Evolutionary conservation across 2,113 vertebrate genomes (phyloP), one percentile per base, ranked within the genome.

Genomic region (Pygoscelis adeliae): DNA sequence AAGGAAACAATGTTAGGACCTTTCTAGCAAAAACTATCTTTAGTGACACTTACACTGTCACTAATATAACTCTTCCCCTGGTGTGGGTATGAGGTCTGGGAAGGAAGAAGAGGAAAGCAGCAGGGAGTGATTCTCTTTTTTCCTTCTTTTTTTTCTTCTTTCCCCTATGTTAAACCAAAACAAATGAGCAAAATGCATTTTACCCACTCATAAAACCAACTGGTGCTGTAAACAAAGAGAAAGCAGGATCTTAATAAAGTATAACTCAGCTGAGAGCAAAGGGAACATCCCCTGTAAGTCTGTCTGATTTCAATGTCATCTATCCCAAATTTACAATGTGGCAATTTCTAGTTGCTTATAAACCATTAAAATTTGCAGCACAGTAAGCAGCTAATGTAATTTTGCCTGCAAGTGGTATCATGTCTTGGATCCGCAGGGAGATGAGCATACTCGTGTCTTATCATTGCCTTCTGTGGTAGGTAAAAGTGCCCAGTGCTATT

Each of bases 311-410:
- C 69, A 87, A 3, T 71, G 66, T 52, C 52, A 78, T 95, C 65
- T 82, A 84, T 89, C 53, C 70, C 86, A 92, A 81, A 91, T 95
- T 95, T 97, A 90, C 62, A 80, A 83, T 18, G 36, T 85, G 70
- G 46, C n/a, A 90, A 94, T 87, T 92, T 96, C 87, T 80, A 4
- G 11, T 87, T 82, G 83, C 83, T 95, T 74, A 87, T 84, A 93
- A 96, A 63, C 83, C 90, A 92, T 97, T 96, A 96, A 95, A 92
- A 95, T 96, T 79, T 96, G 77, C 91, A 87, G 83, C 95, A 87
- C 95, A 93, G 83, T 92, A 56, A 95, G 94, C 52, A 90, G 65
- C 86, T 97, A 96, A 95, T 95, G 88, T 92, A 90, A 96, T 96
- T 97, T 95, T 93, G 92, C 90, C 96, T 93, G 90, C 72, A 67